These are phyloP conservation scores for Drymonia ruficornis DNA, from an alignment of 2,888 invertebrate species.

Conservation along the genomic window DNA sequence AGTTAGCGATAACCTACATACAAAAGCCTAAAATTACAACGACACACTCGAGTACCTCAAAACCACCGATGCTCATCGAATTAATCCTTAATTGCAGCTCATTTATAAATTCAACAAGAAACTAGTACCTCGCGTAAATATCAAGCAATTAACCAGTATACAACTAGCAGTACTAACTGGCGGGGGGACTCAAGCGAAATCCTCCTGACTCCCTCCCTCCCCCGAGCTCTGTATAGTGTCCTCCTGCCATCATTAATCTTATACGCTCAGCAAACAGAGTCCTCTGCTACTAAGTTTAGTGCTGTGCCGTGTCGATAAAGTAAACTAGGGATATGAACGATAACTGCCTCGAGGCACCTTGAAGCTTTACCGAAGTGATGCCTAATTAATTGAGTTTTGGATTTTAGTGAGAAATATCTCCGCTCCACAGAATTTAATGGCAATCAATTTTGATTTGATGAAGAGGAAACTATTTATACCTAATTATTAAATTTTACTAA, in stretches of 20 bases:
- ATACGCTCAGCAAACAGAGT: constrained; percentile 69
- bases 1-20: no score
- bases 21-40: background rate
- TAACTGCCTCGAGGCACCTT: constrained; percentile 36
- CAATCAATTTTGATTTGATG: constrained; percentile 36
- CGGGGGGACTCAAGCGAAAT: constrained; percentile 52
- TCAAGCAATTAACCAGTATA: constrained; percentile 64
- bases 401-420: constrained; percentile 34
- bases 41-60: constrained; percentile 4
- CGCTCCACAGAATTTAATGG: constrained; percentile 40
- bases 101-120: constrained; percentile 61
- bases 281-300: constrained; percentile 60
- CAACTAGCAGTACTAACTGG: constrained; percentile 41
- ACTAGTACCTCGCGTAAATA: constrained; percentile 52
- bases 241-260: constrained; percentile 79
- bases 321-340: constrained; percentile 59
- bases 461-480: constrained; percentile 10
- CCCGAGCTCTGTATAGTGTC: constrained; percentile 55
- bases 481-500: no score
- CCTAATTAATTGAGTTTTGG: constrained; percentile 54
- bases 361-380: constrained; percentile 21
- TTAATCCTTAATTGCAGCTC: constrained; percentile 53
- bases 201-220: constrained; percentile 32
- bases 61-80: constrained; percentile 28
- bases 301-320: constrained; percentile 63